Evolutionary conservation across 2,888 invertebrate genomes (phyloP).

Genomic region (Dexiosoma caninum): DNA sequence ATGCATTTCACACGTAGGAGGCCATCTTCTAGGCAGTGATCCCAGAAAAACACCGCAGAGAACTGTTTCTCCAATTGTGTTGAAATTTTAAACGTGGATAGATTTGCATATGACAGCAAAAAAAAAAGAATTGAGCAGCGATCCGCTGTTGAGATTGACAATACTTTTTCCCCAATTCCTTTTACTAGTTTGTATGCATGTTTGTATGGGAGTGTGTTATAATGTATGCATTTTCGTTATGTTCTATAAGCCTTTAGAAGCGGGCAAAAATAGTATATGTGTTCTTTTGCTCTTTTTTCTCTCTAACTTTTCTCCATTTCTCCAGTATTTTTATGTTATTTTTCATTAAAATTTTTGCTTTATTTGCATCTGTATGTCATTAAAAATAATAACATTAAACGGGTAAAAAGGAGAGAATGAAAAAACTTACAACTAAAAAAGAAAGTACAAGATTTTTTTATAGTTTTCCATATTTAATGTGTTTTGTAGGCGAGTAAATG

Average conservation of each 20-base stretch:
- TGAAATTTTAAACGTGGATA: too few species aligned
- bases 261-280: conserved; percentile 16
- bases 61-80: too few species aligned
- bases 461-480: conserved; percentile 16
- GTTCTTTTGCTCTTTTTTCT: conserved; percentile 26
- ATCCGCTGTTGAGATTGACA: too few species aligned
- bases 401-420: background rate
- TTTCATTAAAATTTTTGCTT: conserved; percentile 18
- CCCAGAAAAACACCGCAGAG: too few species aligned
- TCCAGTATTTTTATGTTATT: conserved; percentile 19
- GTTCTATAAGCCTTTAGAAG: conserved; percentile 25
- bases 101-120: too few species aligned
- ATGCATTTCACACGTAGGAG: too few species aligned
- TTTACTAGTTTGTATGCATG: background rate
- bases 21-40: too few species aligned
- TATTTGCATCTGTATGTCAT: conserved; percentile 55
- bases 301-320: background rate
- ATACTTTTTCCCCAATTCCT: background rate
- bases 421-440: conserved; percentile 32
- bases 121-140: too few species aligned
- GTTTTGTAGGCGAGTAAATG: conserved; percentile 21
- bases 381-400: conserved; percentile 61
- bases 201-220: too few species aligned
- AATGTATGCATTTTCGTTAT: background rate
- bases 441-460: conserved; percentile 34